Evolutionary conservation across 2,797 vertebrate species (phyloP).

Genomic region (Sebastes vulpes): DNA sequence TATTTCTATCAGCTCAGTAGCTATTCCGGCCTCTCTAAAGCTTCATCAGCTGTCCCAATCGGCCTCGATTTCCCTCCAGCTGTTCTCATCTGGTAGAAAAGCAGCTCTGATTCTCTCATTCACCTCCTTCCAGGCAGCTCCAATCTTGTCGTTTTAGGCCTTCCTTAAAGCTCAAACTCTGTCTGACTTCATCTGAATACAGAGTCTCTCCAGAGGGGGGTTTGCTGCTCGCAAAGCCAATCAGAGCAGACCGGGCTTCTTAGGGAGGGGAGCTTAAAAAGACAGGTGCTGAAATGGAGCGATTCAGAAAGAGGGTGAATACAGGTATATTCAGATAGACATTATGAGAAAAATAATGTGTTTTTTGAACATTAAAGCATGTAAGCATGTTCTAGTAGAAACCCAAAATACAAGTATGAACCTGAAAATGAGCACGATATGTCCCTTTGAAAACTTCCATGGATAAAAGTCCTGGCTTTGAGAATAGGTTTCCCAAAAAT

Average conservation of each 20-base stretch:
- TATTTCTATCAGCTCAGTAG: slow-evolving; percentile 2
- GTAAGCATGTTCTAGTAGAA: rapidly evolving
- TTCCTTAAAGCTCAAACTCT: background rate
- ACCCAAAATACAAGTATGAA: too few species aligned
- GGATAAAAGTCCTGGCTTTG: background rate
- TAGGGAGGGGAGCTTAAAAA: background rate
- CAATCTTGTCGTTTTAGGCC: background rate
- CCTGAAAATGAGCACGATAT: too few species aligned
- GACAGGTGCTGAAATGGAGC: background rate
- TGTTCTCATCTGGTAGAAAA: slow-evolving; percentile 37
- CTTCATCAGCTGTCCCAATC: slow-evolving; percentile 8
- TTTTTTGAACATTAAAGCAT: too few species aligned
- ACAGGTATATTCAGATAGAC: background rate
- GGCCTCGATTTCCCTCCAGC: slow-evolving; percentile 43
- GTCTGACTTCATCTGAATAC: background rate
- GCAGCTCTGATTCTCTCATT: slow-evolving; percentile 31
- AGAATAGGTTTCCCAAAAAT: background rate
- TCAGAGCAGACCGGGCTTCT: background rate
- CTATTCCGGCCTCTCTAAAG: background rate
- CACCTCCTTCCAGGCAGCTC: slow-evolving; percentile 20
- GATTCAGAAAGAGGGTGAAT: background rate
- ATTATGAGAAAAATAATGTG: background rate
- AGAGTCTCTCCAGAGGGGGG: background rate
- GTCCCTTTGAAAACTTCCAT: background rate
- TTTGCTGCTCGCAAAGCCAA: background rate